These are phyloP conservation scores for Orbicella faveolata DNA, from an alignment of 64 coral and sea anemone genomes.

Conservation along the genomic window DNA sequence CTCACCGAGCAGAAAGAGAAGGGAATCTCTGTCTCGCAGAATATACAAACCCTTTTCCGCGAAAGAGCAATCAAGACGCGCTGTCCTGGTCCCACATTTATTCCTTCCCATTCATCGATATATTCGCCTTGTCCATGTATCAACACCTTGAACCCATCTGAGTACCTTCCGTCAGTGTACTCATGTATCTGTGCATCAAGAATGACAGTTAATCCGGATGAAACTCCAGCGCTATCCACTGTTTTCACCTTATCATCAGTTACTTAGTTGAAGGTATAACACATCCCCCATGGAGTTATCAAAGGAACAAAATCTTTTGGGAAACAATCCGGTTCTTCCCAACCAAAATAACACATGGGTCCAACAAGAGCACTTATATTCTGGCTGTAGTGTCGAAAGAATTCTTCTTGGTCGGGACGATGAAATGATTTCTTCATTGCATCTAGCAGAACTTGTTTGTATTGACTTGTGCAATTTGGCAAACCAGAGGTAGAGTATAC, in stretches of 20 bases:
- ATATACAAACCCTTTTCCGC: slow-evolving; percentile 44
- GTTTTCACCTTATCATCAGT: slow-evolving; percentile 8
- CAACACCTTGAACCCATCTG: slow-evolving; percentile 37
- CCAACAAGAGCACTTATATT: background rate
- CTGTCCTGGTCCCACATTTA: slow-evolving; percentile 55
- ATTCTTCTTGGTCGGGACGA: slow-evolving; percentile 17
- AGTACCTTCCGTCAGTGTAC: slow-evolving; percentile 30
- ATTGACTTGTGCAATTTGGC: slow-evolving; percentile 48
- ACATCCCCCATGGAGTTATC: slow-evolving; percentile 46
- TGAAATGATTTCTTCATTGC: background rate
- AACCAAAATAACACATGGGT: slow-evolving; percentile 4
- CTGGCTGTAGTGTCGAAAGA: slow-evolving; percentile 24
- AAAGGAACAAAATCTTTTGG: slow-evolving; percentile 27
- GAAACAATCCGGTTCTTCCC: background rate
- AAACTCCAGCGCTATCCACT: slow-evolving; percentile 11
- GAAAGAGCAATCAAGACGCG: slow-evolving; percentile 17
- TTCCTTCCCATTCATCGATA: slow-evolving; percentile 64
- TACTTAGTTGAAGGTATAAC: slow-evolving; percentile 71
- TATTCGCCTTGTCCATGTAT: slow-evolving; percentile 54
- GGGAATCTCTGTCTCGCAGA: too few species aligned
- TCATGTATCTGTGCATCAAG: slow-evolving; percentile 38
- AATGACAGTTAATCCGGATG: slow-evolving; percentile 29
- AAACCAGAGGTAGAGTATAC: background rate
- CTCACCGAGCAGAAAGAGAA: too few species aligned
- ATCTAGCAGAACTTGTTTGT: slow-evolving; percentile 27